Percentiles rank a stretch among this genome's conserved stretches.
Conservation (phyloP, 2,113 vertebrate species). For the Stegastes partitus region DNA sequence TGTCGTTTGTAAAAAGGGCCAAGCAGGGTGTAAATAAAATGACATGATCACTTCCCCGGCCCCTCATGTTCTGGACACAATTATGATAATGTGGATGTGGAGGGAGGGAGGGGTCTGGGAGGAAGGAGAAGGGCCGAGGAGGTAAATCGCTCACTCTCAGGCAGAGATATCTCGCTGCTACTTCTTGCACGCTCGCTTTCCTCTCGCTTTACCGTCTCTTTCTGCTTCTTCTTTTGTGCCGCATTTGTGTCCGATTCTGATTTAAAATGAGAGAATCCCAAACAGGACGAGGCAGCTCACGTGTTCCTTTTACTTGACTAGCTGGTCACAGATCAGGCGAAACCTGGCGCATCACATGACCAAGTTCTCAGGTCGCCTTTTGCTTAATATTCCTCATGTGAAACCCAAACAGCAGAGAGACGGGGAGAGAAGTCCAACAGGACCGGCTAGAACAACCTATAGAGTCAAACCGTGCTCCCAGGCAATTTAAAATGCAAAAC, state of each 20-base stretch:
- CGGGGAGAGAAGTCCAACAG: conserved; percentile 81
- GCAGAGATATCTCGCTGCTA: conserved; percentile 84
- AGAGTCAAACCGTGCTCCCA: conserved; percentile 91
- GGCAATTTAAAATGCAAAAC: conserved; percentile 99
- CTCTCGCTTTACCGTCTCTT: conserved; percentile 44
- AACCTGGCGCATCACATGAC: conserved; percentile 44
- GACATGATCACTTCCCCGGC: conserved; percentile 99
- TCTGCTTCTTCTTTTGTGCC: conserved; percentile 71
- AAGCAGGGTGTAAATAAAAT: conserved; percentile 99
- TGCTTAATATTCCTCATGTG: conserved; percentile 51
- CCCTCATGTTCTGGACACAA: conserved; percentile 99
- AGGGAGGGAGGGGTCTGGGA: conserved; percentile 82
- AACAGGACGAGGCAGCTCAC: conserved; percentile 90
- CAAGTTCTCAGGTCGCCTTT: conserved; percentile 64
- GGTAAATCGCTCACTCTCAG: conserved; percentile 81
- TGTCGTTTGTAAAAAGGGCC: conserved; percentile 97
- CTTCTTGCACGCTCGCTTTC: conserved; percentile 76
- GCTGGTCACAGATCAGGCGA: conserved; percentile 68
- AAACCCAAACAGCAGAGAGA: conserved; percentile 32
- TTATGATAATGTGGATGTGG: conserved; percentile 96
- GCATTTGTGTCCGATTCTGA: conserved; percentile 84
- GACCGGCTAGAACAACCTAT: conserved; percentile 92
- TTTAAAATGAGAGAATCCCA: conserved; percentile 90
- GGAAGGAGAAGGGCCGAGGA: conserved; percentile 85
- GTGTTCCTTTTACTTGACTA: conserved; percentile 85